phyloP scores from a whole-genome alignment of 2,797 vertebrate genomes.

The Etheostoma perlongum region DNA sequence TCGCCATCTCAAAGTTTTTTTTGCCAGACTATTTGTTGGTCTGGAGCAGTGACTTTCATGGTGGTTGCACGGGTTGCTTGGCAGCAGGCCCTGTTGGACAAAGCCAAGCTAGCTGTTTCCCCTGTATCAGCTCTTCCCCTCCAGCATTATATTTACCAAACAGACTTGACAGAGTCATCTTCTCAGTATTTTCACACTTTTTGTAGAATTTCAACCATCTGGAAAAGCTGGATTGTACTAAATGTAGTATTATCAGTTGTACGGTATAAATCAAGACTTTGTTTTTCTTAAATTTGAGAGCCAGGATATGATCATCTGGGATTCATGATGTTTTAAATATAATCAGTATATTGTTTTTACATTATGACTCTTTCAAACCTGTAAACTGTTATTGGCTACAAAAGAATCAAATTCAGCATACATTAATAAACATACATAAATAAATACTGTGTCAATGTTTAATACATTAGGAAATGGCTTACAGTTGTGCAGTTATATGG shows the following conservation, averaged over 20 bases:
- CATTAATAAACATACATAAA: neutral
- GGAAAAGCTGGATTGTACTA: neutral
- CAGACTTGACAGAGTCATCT: neutral
- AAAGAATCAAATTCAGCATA: neutral
- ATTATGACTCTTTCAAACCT: conserved; percentile 2
- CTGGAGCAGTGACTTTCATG: no score
- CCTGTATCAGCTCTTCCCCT: neutral
- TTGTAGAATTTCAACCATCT: neutral
- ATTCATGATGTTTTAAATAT: neutral
- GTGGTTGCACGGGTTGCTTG: neutral
- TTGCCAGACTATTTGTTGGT: neutral
- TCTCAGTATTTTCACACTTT: neutral
- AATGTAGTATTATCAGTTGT: neutral
- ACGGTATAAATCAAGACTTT: neutral
- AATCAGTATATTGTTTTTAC: neutral
- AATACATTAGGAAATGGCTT: neutral
- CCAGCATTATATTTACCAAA: neutral
- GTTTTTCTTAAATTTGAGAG: neutral
- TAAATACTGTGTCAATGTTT: conserved; percentile 1
- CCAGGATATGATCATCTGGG: neutral
- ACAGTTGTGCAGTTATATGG: neutral
- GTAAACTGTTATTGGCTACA: neutral
- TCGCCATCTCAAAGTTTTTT: neutral
- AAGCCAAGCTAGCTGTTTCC: neutral
- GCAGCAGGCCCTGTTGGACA: neutral